Percentiles rank a stretch among this genome's conserved stretches.
phyloP scores from a whole-genome alignment of 2,888 invertebrate genomes.

The Drosophila leonis region DNA sequence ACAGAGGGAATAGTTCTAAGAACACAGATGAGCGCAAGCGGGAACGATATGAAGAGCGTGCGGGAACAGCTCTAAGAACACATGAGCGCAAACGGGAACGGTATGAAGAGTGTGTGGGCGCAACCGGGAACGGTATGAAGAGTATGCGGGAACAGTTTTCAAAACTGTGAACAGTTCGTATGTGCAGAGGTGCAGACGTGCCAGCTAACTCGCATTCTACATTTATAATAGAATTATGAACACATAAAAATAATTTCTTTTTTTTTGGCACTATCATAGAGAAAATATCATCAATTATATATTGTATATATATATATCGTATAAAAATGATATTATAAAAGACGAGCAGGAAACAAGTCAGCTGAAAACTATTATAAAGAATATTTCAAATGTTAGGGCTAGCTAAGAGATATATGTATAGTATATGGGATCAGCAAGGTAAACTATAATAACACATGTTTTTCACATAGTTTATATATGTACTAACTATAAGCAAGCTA shows the following conservation, averaged over 20 bases:
- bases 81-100: background rate
- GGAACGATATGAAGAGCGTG: background rate
- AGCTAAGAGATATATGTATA: background rate
- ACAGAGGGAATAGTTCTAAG: conserved; percentile 4
- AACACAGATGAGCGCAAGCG: background rate
- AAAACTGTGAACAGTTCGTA: conserved; percentile 1
- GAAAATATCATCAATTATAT: conserved; percentile 7
- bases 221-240: conserved; percentile 48
- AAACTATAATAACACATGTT: background rate
- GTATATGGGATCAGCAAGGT: background rate
- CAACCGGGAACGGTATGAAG: background rate
- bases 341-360: conserved; percentile 16
- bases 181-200: conserved; percentile 25
- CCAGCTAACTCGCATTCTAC: conserved; percentile 19
- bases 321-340: conserved; percentile 25
- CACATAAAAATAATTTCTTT: conserved; percentile 22
- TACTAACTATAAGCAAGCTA: background rate
- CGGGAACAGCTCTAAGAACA: conserved; percentile 9
- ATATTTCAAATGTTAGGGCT: background rate
- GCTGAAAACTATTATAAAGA: background rate
- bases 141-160: background rate
- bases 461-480: background rate
- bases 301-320: background rate
- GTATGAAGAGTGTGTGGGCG: background rate
- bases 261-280: conserved; percentile 61